phyloP scores from a whole-genome alignment of 2,113 vertebrate species.

The Grallaria varia region DNA sequence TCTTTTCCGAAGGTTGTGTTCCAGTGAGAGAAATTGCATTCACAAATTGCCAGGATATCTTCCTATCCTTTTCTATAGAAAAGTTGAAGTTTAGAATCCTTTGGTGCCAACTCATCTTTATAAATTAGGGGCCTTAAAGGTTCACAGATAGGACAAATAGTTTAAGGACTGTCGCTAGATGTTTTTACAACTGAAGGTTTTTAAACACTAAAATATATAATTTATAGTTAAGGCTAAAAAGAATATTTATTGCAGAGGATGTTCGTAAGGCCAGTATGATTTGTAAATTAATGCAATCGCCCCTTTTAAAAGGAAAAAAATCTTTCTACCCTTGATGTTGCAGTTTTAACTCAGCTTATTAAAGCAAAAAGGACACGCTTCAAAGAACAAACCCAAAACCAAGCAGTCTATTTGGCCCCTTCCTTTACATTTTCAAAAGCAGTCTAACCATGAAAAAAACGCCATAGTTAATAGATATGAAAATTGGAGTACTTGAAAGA shows the following conservation, averaged over 20 bases:
- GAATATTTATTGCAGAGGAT: constrained; percentile 88
- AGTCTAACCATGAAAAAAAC: constrained; percentile 52
- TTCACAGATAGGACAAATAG: constrained; percentile 64
- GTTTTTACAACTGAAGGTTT: constrained; percentile 77
- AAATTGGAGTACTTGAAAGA: constrained; percentile 73
- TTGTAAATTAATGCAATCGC: constrained; percentile 73
- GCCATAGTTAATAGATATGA: constrained; percentile 65
- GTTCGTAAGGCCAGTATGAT: constrained; percentile 84
- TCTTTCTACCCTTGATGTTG: constrained; percentile 54
- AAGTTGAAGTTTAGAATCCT: constrained; percentile 67
- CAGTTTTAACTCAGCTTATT: constrained; percentile 46
- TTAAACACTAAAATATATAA: constrained; percentile 87
- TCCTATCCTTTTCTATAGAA: constrained; percentile 69
- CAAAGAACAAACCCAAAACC: constrained; percentile 35
- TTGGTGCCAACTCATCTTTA: constrained; percentile 72
- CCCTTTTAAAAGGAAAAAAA: constrained; percentile 49
- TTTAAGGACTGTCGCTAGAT: constrained; percentile 71
- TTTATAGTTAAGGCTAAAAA: constrained; percentile 85
- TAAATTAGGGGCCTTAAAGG: constrained; percentile 72
- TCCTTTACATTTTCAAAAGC: constrained; percentile 35
- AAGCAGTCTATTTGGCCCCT: constrained; percentile 36
- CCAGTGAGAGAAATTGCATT: constrained; percentile 63
- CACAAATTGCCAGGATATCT: constrained; percentile 64
- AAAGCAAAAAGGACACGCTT: constrained; percentile 47
- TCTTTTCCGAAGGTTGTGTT: constrained; percentile 61